These are phyloP conservation scores for Drosophila trapezifrons DNA, from an alignment of 1,140 invertebrate species.

Conservation along the genomic window DNA sequence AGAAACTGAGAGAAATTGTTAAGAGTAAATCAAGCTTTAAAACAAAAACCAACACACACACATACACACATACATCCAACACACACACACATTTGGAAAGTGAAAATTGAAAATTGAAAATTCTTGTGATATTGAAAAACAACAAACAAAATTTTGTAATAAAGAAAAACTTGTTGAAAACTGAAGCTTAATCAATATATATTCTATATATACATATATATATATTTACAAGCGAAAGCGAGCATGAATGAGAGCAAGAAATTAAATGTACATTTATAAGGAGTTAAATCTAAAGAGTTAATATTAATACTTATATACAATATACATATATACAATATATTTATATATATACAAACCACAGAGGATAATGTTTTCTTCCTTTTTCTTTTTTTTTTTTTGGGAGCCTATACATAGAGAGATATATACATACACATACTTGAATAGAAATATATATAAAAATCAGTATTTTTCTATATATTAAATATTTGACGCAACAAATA, in stretches of 20 bases:
- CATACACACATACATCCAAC: constrained; percentile 9
- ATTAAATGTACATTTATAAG: constrained; percentile 40
- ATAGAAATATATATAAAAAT: constrained; percentile 41
- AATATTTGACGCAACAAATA: constrained; percentile 31
- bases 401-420: constrained; percentile 8
- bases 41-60: constrained; percentile 19
- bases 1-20: constrained; percentile 59
- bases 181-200: constrained; percentile 56
- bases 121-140: constrained; percentile 78
- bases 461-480: constrained; percentile 80
- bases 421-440: constrained; percentile 23
- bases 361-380: constrained; percentile 21
- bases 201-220: constrained; percentile 38
- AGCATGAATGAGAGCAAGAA: constrained; percentile 30
- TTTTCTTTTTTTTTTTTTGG: constrained; percentile 49
- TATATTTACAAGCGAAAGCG: constrained; percentile 25
- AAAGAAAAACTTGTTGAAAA: constrained; percentile 54
- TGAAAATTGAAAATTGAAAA: constrained; percentile 71
- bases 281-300: constrained; percentile 37
- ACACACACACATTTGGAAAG: constrained; percentile 48
- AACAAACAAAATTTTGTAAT: constrained; percentile 68
- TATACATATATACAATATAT: constrained; percentile 77
- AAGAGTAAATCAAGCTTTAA: constrained; percentile 56
- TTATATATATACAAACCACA: constrained; percentile 61
- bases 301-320: constrained; percentile 58